A percentile compares a stretch with the other conserved stretches of the same genome.
Conservation (phyloP, 2,113 vertebrate genomes). For the Callospermophilus lateralis region DNA sequence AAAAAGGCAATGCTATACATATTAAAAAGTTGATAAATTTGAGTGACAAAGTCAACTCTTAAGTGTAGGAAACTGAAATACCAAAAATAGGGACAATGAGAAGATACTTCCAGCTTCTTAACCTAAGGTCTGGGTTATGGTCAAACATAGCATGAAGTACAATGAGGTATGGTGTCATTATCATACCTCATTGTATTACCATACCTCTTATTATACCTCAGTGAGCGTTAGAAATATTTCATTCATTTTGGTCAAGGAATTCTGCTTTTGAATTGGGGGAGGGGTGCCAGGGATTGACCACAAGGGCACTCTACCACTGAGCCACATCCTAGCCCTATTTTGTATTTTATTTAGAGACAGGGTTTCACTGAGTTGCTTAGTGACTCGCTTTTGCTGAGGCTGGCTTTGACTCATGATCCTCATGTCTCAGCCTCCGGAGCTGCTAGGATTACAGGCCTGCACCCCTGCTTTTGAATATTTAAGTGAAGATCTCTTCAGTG, state of each 20-base stretch:
- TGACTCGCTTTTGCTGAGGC: too few species aligned
- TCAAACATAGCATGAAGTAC: not conserved
- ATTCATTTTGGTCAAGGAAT: conserved; percentile 17
- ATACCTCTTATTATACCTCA: too few species aligned
- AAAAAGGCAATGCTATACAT: not conserved
- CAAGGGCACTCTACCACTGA: too few species aligned
- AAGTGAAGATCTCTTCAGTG: not conserved
- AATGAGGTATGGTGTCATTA: not conserved
- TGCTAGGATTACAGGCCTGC: too few species aligned
- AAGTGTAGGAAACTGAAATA: not conserved
- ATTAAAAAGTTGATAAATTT: not conserved
- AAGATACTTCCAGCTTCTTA: not conserved
- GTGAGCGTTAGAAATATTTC: not conserved
- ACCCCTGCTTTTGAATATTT: conserved; percentile 42
- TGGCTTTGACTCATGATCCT: too few species aligned
- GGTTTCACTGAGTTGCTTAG: too few species aligned
- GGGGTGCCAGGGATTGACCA: too few species aligned
- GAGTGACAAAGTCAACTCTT: not conserved
- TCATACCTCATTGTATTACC: not conserved
- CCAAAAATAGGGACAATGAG: not conserved
- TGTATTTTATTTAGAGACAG: too few species aligned
- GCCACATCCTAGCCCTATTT: too few species aligned
- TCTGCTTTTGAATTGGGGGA: conserved; percentile 40
- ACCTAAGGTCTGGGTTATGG: not conserved
- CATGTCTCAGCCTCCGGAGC: too few species aligned